A percentile compares a stretch with the other conserved stretches of the same genome.
Evolutionary conservation across 1,140 invertebrate genomes (phyloP).

Genomic region (Procambarus clarkii): DNA sequence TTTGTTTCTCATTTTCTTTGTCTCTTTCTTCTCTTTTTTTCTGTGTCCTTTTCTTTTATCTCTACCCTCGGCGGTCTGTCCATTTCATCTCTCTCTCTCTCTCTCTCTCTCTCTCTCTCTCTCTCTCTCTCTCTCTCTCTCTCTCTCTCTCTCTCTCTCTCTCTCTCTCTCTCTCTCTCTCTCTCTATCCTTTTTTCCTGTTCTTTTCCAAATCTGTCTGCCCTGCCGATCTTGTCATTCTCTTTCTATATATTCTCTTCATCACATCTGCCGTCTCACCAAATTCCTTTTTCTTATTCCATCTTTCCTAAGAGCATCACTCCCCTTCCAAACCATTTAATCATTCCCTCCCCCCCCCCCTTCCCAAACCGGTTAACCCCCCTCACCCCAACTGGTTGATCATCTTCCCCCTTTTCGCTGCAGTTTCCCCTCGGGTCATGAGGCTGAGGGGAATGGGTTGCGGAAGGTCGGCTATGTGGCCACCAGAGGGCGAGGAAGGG

Average conservation of each 20-base stretch:
- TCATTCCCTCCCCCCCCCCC: not conserved
- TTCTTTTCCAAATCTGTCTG: not conserved
- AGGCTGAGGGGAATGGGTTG: constrained; percentile 38
- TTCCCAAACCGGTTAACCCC: not conserved
- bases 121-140: not conserved
- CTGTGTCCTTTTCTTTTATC: too few relatives aligned
- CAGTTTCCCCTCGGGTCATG: constrained; percentile 32
- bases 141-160: constrained; percentile 20
- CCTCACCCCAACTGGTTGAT: not conserved
- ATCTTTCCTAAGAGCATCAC: too few relatives aligned
- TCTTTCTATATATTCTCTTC: not conserved
- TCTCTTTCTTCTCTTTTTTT: too few relatives aligned
- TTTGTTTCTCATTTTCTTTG: too few relatives aligned
- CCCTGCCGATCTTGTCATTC: not conserved
- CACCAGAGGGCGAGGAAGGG: constrained; percentile 33
- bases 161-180: constrained; percentile 5
- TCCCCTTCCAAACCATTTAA: too few relatives aligned
- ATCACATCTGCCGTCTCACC: not conserved
- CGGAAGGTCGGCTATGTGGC: constrained; percentile 40
- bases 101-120: constrained; percentile 7
- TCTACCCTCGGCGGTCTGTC: too few relatives aligned
- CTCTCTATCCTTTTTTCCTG: not conserved
- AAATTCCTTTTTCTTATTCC: not conserved
- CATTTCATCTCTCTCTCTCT: not conserved
- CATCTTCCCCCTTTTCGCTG: not conserved